These are phyloP conservation scores for Marasmarcha lunaedactyla DNA, from an alignment of 2,888 invertebrate species.

Conservation along the genomic window DNA sequence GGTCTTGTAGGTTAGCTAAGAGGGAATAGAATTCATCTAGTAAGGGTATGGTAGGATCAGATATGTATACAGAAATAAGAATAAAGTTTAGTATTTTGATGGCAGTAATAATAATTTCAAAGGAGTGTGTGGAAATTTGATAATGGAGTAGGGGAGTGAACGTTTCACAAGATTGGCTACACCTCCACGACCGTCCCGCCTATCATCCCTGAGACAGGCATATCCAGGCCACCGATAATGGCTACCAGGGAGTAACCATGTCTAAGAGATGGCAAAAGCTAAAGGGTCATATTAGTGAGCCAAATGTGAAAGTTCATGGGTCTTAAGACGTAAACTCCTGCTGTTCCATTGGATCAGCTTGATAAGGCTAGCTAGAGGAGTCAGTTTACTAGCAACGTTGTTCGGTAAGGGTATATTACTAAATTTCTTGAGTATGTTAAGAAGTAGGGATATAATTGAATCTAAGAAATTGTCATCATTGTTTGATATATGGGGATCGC, in stretches of 20 bases:
- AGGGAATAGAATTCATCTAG: constrained; percentile 6
- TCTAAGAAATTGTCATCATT: too few relatives aligned
- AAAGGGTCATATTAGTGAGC: not conserved
- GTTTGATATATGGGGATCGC: too few relatives aligned
- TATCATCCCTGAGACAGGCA: constrained; percentile 10
- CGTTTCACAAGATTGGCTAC: constrained; percentile 8
- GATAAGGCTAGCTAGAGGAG: too few relatives aligned
- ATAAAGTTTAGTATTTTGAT: constrained; percentile 4
- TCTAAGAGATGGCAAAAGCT: constrained; percentile 7
- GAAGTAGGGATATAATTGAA: too few relatives aligned
- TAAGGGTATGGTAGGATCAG: constrained; percentile 3
- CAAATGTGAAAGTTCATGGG: too few relatives aligned
- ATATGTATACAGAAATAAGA: constrained; percentile 8
- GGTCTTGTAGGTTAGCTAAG: constrained; percentile 3
- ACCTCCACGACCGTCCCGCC: constrained; percentile 8
- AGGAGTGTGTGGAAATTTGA: constrained; percentile 5
- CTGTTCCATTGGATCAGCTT: too few relatives aligned
- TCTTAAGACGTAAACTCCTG: too few relatives aligned
- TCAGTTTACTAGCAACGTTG: too few relatives aligned
- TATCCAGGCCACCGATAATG: constrained; percentile 4
- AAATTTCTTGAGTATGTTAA: too few relatives aligned
- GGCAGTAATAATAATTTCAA: constrained; percentile 6
- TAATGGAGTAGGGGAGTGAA: constrained; percentile 7
- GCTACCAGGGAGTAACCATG: constrained; percentile 4
- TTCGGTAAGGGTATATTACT: too few relatives aligned